Percentiles rank a stretch among this genome's conserved stretches.
Evolutionary conservation across 2,888 invertebrate genomes (phyloP).

Genomic region (Metellina segmentata): DNA sequence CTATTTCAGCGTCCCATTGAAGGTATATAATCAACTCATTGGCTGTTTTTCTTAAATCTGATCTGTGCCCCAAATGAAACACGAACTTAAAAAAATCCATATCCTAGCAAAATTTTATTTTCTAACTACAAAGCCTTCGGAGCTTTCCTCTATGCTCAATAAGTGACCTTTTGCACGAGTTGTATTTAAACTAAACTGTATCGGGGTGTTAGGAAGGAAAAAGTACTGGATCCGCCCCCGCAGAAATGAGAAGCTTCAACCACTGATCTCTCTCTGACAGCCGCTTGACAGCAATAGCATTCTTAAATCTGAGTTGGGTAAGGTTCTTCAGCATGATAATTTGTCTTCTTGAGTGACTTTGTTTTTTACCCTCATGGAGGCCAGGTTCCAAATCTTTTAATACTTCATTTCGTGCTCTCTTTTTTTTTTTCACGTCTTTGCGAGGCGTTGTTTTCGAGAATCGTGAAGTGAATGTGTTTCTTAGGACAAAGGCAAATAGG

Average conservation of each 20-base stretch:
- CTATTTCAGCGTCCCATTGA: not conserved
- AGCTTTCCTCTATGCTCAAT: not conserved
- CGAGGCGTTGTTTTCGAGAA: slow-evolving; percentile 4
- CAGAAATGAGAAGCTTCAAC: slow-evolving; percentile 7
- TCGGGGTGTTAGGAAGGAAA: not conserved
- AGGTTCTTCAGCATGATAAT: slow-evolving; percentile 53
- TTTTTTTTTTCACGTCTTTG: not conserved
- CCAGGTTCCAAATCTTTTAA: slow-evolving; percentile 13
- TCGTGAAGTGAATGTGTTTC: not conserved
- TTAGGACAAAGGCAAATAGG: not conserved
- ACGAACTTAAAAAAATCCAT: not conserved
- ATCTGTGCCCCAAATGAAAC: not conserved
- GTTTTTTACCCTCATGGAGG: slow-evolving; percentile 31
- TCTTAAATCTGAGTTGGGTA: slow-evolving; percentile 35
- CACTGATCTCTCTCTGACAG: slow-evolving; percentile 54
- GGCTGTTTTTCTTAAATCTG: not conserved
- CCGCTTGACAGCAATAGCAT: slow-evolving; percentile 55
- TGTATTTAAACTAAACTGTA: not conserved
- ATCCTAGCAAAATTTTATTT: not conserved
- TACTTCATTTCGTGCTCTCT: not conserved
- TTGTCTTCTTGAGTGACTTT: slow-evolving; percentile 61
- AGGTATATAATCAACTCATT: not conserved
- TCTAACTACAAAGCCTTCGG: not conserved
- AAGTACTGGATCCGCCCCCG: slow-evolving; percentile 25
- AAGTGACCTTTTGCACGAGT: not conserved